Evolutionary conservation across 2,888 invertebrate species (phyloP), one percentile per base, ranked within the genome.

Genomic region (Erebia palarica): DNA sequence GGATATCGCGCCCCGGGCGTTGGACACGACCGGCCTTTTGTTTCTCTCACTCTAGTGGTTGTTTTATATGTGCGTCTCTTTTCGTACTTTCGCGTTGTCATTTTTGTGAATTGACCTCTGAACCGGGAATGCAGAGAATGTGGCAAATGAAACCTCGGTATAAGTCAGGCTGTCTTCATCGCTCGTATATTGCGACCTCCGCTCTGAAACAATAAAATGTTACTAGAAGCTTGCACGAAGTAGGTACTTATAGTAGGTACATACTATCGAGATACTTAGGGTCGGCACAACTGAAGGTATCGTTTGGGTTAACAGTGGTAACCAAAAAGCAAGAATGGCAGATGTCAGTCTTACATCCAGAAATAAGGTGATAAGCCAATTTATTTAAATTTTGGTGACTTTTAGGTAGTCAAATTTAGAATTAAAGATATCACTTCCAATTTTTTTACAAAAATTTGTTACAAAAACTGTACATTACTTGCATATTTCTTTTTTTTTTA

Each of bases 21-120:
- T 85, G 81, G 80, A 82, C 85, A 83, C 83, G 85, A 81, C 72
- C 69, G 78, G 68, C 72, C 65, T 73, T 53, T 18, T 51, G 36
- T 85, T 87, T 75, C 80, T 76, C 66, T 86, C 77, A 8, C 74
- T 57, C 84, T 49, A 21, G 27, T 36, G 0, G 1, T 18, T 61
- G 21, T 65, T 73, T 36, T 42, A 11, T 84, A 82, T 81, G 7
- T 68, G 63, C 36, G 42, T 75, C 72, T 73, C 75, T n/a, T 64
- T 76, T 66, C n/a, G 65, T 78, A 79, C 81, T 84, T 86, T 84
- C 81, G 86, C 86, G 83, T 86, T 90, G 90, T 91, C 89, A 90
- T 91, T 90, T 91, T 90, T 88, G 86, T 85, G 86, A 86, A 88
- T 86, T 87, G 88, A 89, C 88, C 91, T 86, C 76, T 87, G 89